These are phyloP conservation scores for Agrochola lota DNA, from an alignment of 2,888 invertebrate genomes.

Conservation along the genomic window DNA sequence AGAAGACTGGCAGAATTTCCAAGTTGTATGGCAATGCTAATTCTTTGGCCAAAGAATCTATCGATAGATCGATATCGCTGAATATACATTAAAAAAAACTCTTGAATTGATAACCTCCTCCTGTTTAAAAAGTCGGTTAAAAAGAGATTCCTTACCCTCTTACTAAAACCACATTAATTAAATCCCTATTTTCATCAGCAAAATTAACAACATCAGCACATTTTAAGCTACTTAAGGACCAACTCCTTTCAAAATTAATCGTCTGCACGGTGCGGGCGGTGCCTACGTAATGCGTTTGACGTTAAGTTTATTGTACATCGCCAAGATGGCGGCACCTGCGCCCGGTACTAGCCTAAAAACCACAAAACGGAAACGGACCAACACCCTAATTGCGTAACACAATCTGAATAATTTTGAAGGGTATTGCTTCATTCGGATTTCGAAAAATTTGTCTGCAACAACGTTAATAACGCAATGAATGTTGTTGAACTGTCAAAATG, in stretches of 20 bases:
- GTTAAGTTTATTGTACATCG: slow-evolving; percentile 50
- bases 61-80: too few species aligned
- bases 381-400: too few species aligned
- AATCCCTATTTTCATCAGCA: neutral
- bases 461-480: too few species aligned
- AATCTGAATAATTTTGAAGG: too few species aligned
- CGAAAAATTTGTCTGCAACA: too few species aligned
- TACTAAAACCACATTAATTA: neutral
- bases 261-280: neutral
- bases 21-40: too few species aligned
- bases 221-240: neutral
- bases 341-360: neutral
- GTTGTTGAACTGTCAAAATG: too few species aligned
- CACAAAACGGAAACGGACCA: too few species aligned
- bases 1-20: too few species aligned
- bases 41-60: too few species aligned
- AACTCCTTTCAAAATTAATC: slow-evolving; percentile 28
- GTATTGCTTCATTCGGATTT: too few species aligned
- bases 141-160: neutral
- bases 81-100: neutral
- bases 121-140: neutral
- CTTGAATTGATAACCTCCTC: neutral
- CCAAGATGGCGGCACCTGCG: slow-evolving; percentile 60
- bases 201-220: neutral
- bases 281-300: slow-evolving; percentile 43